Conservation (phyloP, 2,888 invertebrate species). For the Tipula vernalis region DNA sequence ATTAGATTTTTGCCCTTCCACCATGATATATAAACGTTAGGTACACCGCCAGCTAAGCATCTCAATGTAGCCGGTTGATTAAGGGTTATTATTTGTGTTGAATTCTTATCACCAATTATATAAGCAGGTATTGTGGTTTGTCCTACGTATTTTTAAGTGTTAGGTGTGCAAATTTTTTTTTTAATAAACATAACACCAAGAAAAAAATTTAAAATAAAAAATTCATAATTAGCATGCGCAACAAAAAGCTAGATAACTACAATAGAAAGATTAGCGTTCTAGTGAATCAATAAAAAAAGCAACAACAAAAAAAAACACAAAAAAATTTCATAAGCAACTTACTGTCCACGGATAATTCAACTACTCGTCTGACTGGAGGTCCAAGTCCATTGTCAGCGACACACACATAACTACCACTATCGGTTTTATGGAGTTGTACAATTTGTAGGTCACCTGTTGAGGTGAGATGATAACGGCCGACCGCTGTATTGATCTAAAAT, state of each 20-base stretch:
- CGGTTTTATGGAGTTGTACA: slow-evolving; percentile 62
- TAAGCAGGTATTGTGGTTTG: slow-evolving; percentile 36
- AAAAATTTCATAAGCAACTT: slow-evolving; percentile 25
- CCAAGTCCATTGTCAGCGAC: slow-evolving; percentile 70
- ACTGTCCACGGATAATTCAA: slow-evolving; percentile 64
- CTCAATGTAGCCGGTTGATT: slow-evolving; percentile 56
- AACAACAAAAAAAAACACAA: not conserved
- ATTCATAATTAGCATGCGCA: not conserved
- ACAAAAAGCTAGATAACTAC: not conserved
- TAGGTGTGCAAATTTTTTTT: slow-evolving; percentile 41
- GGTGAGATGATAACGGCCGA: slow-evolving; percentile 56
- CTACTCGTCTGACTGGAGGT: slow-evolving; percentile 50
- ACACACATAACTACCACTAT: slow-evolving; percentile 77
- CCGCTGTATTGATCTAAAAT: slow-evolving; percentile 55
- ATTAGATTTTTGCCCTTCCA: slow-evolving; percentile 67
- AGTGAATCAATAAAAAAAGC: not conserved
- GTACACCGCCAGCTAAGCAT: slow-evolving; percentile 74
- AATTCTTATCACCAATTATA: slow-evolving; percentile 53
- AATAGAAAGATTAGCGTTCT: not conserved
- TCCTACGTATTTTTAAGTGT: slow-evolving; percentile 21
- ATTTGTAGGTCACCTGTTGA: slow-evolving; percentile 71
- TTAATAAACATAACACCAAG: slow-evolving; percentile 14
- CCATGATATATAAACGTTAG: slow-evolving; percentile 69
- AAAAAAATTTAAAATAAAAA: not conserved
- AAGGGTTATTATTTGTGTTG: slow-evolving; percentile 53